Evolutionary conservation across 2,888 invertebrate species (phyloP), one percentile per base, ranked within the genome.

Genomic region (Oxyscelio sp.): DNA sequence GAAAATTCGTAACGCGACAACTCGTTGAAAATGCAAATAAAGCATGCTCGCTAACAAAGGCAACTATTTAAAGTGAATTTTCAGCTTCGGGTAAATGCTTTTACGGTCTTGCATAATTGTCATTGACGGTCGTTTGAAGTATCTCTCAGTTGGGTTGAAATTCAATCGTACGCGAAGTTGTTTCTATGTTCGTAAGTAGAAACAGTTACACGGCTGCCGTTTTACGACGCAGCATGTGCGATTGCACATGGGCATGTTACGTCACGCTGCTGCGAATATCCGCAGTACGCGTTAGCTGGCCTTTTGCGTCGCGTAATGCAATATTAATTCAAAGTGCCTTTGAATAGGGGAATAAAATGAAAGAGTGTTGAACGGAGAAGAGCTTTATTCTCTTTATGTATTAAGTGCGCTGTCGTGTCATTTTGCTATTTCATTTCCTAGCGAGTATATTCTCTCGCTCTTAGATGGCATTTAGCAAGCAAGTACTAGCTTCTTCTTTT

Each of bases 281-380:
- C 31, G 38, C 34, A 54, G 22, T 58, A 65, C 27, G 65, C 54
- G 52, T 58, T 45, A 21, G 38, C 48, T 38, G 56, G 40, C 27
- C 11, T 68, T 83, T 59, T 45, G 74, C 83, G 77, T 80, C 77
- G 68, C 81, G 71, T 87, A 87, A 90, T 89, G 89, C 88, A 88
- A 88, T 90, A 91, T 92, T 92, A 91, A 92, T 91, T 87, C 87
- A 68, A 75, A 83, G 70, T 63, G 87, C 87, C 89, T 89, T 86
- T 88, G 89, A 90, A 90, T 88, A n/a, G 77, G 71, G 80, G 84
- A 89, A 91, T 89, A 88, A 89, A 87, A 86, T 73, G 85, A 82
- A 78, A 56, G 63, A 54, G 56, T 50, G 21, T 48, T 50, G 66
- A 45, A 66, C 54, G 83, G 77, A 83, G 87, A 87, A 89, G 86